These are phyloP conservation scores for Cosmopolites sordidus DNA, from an alignment of 2,888 invertebrate genomes.

Conservation along the genomic window DNA sequence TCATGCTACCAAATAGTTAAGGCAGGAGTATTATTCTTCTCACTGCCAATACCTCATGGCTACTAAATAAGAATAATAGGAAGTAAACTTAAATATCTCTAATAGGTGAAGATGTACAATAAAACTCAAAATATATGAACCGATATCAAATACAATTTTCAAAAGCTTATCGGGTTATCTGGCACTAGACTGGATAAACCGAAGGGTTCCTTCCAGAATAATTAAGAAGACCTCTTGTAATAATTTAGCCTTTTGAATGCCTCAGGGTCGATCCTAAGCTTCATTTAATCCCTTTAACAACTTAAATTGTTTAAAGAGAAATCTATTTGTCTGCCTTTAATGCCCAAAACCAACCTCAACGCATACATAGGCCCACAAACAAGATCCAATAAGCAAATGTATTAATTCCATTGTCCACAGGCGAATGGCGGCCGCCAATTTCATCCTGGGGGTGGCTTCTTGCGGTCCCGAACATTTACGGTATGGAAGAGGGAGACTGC, in stretches of 20 bases:
- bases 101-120: too few relatives aligned
- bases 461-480: constrained; percentile 9
- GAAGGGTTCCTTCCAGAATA: too few relatives aligned
- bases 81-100: too few relatives aligned
- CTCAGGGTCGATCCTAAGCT: constrained; percentile 4
- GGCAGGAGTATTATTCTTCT: too few relatives aligned
- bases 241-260: constrained; percentile 3
- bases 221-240: not conserved
- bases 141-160: too few relatives aligned
- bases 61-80: too few relatives aligned
- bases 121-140: too few relatives aligned
- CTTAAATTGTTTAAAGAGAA: constrained; percentile 15
- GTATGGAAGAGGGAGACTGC: not conserved
- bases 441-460: constrained; percentile 7
- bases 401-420: constrained; percentile 26
- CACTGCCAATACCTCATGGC: too few relatives aligned
- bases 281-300: constrained; percentile 9
- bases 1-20: too few relatives aligned
- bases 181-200: too few relatives aligned
- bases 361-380: constrained; percentile 20
- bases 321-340: constrained; percentile 20
- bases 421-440: constrained; percentile 13
- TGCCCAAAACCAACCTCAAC: constrained; percentile 21
- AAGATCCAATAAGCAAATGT: constrained; percentile 27
- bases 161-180: too few relatives aligned